Percentiles rank a stretch among this genome's conserved stretches.
These are phyloP conservation scores for Chloebia gouldiae DNA, from an alignment of 2,113 vertebrate genomes.

Conservation along the genomic window DNA sequence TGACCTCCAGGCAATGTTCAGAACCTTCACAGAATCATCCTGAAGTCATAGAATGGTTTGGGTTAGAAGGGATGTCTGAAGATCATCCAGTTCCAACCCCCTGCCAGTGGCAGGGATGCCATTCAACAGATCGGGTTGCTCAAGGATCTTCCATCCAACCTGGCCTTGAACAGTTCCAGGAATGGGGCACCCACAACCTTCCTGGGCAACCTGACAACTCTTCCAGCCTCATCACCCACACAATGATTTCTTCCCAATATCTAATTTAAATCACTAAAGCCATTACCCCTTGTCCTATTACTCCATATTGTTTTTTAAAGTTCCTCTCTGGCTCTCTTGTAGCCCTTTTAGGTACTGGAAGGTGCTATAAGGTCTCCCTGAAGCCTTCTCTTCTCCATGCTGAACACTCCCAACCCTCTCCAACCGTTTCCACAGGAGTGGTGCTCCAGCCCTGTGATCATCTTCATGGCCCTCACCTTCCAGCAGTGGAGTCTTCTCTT, in stretches of 20 bases:
- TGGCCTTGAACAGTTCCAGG: neutral
- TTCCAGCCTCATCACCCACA: neutral
- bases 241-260: neutral
- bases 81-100: neutral
- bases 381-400: neutral
- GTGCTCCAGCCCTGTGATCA: neutral
- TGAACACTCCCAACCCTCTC: neutral
- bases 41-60: neutral
- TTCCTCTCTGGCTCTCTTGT: neutral
- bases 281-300: neutral
- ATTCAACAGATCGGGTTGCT: neutral
- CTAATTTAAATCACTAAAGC: neutral
- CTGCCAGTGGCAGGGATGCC: neutral
- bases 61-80: neutral
- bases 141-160: neutral
- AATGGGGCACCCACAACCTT: neutral
- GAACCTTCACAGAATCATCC: neutral
- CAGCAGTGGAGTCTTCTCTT: neutral
- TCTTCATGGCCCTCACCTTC: neutral
- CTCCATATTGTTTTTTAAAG: accelerated
- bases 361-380: neutral
- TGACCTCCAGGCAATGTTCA: neutral
- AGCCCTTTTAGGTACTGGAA: neutral
- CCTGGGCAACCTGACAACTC: neutral
- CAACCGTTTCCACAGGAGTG: neutral